Base-by-base conservation (phyloP, 1,140 invertebrate species). In the Odontomachus brunneus region DNA sequence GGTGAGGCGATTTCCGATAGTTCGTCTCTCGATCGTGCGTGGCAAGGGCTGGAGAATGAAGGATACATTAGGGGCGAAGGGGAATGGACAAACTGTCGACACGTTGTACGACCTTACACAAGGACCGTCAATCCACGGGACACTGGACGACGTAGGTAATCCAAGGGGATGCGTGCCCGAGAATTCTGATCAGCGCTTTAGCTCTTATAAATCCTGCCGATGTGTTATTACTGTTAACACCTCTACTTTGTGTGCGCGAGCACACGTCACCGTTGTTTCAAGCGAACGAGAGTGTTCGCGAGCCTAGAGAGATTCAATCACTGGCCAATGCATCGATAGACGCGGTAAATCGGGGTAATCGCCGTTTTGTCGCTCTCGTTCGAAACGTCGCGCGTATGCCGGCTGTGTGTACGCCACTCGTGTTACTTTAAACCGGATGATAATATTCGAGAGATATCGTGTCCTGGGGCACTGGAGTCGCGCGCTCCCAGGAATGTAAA, bases 171-270 rank as follows among this genome's bases (percentile, higher is more conserved):
- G 88, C 88, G 88, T 89, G 88, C 85, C 60, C 83, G 67, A 82
- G 88, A 88, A 89, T 89, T 65, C 88, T 82, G 88, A 89, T 89
- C 80, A 80, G 80, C 83, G 85, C 87, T 88, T 89, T 87, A 87
- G 78, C 88, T 86, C 88, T 89, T 87, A 89, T 87, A 87, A 74
- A 67, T 85, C 62, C 78, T 78, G 76, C 80, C 80, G 82, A 85
- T 82, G 86, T 87, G 86, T 89, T 89, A 89, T 89, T 88, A 89
- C 84, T 81, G 88, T 87, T 88, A 88, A 87, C 87, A 86, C 78
- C 62, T 65, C n/a, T 67, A 19, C 73, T 76, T 72, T 24, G 53
- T 67, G 66, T 78, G 74, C 29, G 66, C 60, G n/a, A n/a, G n/a
- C 86, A 82, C 74, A 82, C 57, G 73, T 44, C 73, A 84, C 83